These are phyloP conservation scores for Acyrthosiphon pisum DNA, from an alignment of 1,140 invertebrate species.

Conservation along the genomic window DNA sequence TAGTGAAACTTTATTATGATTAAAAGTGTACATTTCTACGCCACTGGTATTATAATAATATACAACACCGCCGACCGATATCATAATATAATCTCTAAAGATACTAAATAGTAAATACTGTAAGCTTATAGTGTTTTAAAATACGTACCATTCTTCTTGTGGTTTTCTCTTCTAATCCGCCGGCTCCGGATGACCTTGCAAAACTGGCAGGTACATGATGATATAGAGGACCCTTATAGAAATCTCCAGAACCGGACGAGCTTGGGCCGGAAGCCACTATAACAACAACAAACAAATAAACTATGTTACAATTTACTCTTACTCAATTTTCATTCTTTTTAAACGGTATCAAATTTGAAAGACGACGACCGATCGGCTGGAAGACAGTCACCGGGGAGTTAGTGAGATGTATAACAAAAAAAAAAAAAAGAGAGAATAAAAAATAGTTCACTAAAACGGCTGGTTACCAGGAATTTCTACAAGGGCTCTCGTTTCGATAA, in stretches of 20 bases:
- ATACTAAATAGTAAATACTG: not conserved
- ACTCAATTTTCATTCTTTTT: not conserved
- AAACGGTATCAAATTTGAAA: not conserved
- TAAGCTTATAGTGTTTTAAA: not conserved
- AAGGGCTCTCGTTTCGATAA: not conserved
- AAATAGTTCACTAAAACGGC: not conserved
- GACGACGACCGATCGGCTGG: not conserved
- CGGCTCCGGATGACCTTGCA: conserved; percentile 66
- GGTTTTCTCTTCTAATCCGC: conserved; percentile 69
- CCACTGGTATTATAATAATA: not conserved
- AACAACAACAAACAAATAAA: conserved; percentile 44
- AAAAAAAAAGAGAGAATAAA: not conserved
- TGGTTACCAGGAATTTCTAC: conserved; percentile 34
- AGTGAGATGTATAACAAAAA: not conserved
- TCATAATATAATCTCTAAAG: not conserved
- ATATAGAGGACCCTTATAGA: conserved; percentile 74
- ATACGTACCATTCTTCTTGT: conserved; percentile 74
- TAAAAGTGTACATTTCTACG: not conserved
- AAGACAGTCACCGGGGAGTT: not conserved
- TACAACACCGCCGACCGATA: not conserved
- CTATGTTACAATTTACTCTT: not conserved
- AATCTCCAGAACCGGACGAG: conserved; percentile 73
- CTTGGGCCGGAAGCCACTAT: conserved; percentile 72
- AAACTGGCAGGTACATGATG: conserved; percentile 63
- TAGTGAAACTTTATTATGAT: conserved; percentile 23